These are phyloP conservation scores for Adelges cooleyi DNA, from an alignment of 1,140 invertebrate genomes.

Conservation along the genomic window DNA sequence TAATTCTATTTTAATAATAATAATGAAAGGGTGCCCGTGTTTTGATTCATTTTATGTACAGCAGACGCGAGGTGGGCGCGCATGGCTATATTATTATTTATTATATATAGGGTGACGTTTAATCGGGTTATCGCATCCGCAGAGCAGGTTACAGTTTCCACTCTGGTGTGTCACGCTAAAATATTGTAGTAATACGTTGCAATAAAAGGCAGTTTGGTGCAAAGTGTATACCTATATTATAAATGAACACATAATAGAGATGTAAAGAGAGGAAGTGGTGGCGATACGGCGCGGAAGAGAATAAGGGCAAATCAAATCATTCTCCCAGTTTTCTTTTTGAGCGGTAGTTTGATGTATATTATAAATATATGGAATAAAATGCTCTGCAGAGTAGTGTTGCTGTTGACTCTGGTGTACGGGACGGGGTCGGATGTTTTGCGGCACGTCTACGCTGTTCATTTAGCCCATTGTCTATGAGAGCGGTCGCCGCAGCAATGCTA, in stretches of 20 bases:
- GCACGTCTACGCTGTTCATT: constrained; percentile 18
- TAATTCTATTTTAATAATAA: constrained; percentile 26
- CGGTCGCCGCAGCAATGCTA: background rate
- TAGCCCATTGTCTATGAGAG: constrained; percentile 18
- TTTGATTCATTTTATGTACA: constrained; percentile 8
- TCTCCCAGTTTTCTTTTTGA: constrained; percentile 1
- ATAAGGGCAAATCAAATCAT: background rate
- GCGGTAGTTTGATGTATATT: background rate
- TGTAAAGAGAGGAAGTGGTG: background rate
- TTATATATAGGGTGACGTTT: background rate
- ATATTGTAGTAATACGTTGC: too few relatives aligned
- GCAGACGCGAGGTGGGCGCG: background rate
- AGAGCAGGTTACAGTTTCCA: too few relatives aligned
- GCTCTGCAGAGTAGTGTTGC: background rate
- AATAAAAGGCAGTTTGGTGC: too few relatives aligned
- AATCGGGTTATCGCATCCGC: constrained; percentile 2
- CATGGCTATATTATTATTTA: background rate
- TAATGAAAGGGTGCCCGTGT: constrained; percentile 12
- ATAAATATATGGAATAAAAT: background rate
- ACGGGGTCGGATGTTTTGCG: background rate
- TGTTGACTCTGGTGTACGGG: background rate
- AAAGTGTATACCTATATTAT: too few relatives aligned
- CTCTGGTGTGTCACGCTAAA: too few relatives aligned
- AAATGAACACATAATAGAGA: too few relatives aligned
- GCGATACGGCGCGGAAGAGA: background rate